Evolutionary conservation across 2,888 invertebrate genomes (phyloP), one percentile per base, ranked within the genome.

Genomic region (Rotaria magnacalcarata): DNA sequence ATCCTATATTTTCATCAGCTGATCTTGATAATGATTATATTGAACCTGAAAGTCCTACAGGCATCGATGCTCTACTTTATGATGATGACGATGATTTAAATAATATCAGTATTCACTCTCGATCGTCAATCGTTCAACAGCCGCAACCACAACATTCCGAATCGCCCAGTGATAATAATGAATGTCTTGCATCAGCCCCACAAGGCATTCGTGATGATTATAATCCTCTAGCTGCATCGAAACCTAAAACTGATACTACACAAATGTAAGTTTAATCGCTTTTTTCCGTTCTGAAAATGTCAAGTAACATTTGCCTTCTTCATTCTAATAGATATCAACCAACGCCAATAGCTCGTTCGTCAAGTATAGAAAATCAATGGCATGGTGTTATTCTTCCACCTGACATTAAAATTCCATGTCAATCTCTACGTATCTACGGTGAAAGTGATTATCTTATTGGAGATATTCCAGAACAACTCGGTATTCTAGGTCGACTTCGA

Each of bases 21-120:
- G 80, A 80, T 80, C 21, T 43, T 8, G 80, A 80, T 47, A 80
- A 80, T n/a, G 80, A 80, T 80, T 80, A 80, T n/a, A 80, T 80
- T 14, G 80, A 80, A n/a, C 80, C 80, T n/a, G 80, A 80, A 47
- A 80, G 80, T 47, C 80, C 80, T 47, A 80, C 80, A n/a, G 80
- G 80, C 11, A 47, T 47, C 8, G 80, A 80, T 80, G 80, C 80
- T 10, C n/a, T 47, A 80, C 47, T 80, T 24, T 80, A 80, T 14
- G 80, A 80, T 80, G 80, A 80, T n/a, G 80, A 80, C n/a, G 80
- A 80, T n/a, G 67, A 67, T 67, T 67, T 67, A 7, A 67, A 67
- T 67, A 27, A 67, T 67, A 19, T 34, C 19, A 16, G 4, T 6
- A 41, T 14, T 0, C 16, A 67, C 19, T 27, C 67, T 67, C 47